phyloP scores from a whole-genome alignment of 1,140 invertebrate species.

The Zaprionus lachaisei region DNA sequence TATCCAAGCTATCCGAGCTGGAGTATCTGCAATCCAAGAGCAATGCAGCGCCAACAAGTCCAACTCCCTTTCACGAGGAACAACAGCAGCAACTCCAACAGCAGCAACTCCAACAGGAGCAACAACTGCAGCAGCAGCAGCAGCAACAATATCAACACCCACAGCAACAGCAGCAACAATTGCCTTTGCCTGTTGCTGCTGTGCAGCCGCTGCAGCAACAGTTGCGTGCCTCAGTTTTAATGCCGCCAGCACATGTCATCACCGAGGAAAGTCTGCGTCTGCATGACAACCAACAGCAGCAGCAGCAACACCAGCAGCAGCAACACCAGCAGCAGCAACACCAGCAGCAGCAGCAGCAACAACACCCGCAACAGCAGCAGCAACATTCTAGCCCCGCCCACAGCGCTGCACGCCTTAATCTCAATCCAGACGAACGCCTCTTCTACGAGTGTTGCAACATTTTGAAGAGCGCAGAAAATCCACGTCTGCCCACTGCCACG shows the following conservation, averaged over 20 bases:
- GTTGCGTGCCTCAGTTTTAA: conserved; percentile 58
- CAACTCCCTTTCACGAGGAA: background rate
- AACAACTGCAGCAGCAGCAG: background rate
- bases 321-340: conserved; percentile 34
- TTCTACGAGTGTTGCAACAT: conserved; percentile 84
- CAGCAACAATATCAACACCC: conserved; percentile 2
- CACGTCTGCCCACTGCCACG: conserved; percentile 39
- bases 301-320: conserved; percentile 36
- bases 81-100: background rate
- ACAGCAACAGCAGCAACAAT: conserved; percentile 19
- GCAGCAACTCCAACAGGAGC: background rate
- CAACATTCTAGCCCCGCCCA: conserved; percentile 43
- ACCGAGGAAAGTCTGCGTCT: conserved; percentile 68
- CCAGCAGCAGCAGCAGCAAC: conserved; percentile 29
- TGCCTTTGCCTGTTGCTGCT: background rate
- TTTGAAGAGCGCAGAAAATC: conserved; percentile 76
- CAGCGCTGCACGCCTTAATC: conserved; percentile 63
- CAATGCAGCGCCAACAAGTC: conserved; percentile 45
- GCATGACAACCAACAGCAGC: conserved; percentile 60
- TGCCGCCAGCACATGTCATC: conserved; percentile 61
- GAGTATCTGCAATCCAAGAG: conserved; percentile 84
- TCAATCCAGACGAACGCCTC: conserved; percentile 83
- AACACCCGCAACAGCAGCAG: conserved; percentile 34
- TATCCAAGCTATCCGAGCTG: conserved; percentile 85
- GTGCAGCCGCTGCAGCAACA: conserved; percentile 11